Base-by-base conservation (phyloP, 2,888 invertebrate species). In the Belgica antarctica region DNA sequence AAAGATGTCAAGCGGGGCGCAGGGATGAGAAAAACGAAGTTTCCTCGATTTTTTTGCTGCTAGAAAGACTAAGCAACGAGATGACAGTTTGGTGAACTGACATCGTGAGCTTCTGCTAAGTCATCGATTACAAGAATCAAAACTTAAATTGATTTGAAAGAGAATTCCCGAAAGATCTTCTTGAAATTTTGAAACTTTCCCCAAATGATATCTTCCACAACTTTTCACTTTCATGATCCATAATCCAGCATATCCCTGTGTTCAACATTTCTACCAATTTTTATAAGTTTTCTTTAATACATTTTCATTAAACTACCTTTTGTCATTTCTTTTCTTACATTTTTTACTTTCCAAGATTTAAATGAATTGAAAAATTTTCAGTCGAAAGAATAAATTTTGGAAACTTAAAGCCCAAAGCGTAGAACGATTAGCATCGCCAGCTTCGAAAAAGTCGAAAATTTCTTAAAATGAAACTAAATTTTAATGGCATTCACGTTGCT, bases 401-500 rank as follows among this genome's bases (percentile, higher is more conserved):
- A 41, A 41, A 41, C 41, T 41, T 41, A 41, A 41, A 41, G 41
- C 41, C 15, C 41, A 41, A 41, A n/a, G 41, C 12, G 41, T 41
- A n/a, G n/a, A n/a, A n/a, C n/a, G 41, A 41, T 41, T 41, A n/a
- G n/a, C n/a, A n/a, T n/a, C n/a, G n/a, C n/a, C n/a, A n/a, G n/a
- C n/a, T n/a, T n/a, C n/a, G n/a, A n/a, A n/a, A 31, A 31, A 31
- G 34, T 31, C 12, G 5, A 31, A 31, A 31, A 31, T 52, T 19
- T 52, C 17, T 52, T 3, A 52, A 3, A 52, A 17, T 52, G 31
- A 31, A 62, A 31, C 19, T 62, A 31, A 62, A 62, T 31, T n/a
- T 31, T 63, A 63, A 63, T 63, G 63, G 63, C 63, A 63, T 63
- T 63, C 19, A 24, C 34, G 63, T 63, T 63, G 62, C 62, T 25